These are phyloP conservation scores for Riptortus pedestris DNA, from an alignment of 1,140 invertebrate genomes.

Conservation along the genomic window DNA sequence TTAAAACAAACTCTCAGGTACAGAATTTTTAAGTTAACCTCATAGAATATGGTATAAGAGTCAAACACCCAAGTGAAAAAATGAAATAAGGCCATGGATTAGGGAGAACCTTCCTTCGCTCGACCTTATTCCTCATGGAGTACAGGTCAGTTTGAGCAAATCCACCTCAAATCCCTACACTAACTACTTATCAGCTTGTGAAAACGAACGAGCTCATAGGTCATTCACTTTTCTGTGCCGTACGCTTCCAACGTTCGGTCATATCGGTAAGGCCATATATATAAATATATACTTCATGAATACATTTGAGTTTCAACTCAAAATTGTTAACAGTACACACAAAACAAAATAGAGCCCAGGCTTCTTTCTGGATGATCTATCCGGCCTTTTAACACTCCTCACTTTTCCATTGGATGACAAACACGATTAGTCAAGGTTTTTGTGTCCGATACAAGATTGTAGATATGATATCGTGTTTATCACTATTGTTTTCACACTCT, in stretches of 20 bases:
- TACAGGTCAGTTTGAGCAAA: too few relatives aligned
- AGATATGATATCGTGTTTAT: neutral
- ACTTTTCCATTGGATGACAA: neutral
- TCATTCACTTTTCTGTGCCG: neutral
- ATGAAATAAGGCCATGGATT: too few relatives aligned
- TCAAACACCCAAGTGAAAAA: too few relatives aligned
- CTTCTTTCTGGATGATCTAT: neutral
- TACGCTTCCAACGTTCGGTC: neutral
- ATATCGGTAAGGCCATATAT: neutral
- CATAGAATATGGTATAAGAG: too few relatives aligned
- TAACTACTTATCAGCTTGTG: too few relatives aligned
- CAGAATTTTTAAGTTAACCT: too few relatives aligned
- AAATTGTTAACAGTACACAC: neutral
- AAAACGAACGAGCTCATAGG: too few relatives aligned
- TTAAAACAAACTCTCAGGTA: too few relatives aligned
- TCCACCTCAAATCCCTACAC: too few relatives aligned
- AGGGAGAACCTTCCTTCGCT: too few relatives aligned
- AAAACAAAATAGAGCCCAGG: neutral
- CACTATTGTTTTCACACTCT: neutral
- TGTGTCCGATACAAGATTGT: neutral
- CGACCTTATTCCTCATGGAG: too few relatives aligned
- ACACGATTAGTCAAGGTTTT: neutral
- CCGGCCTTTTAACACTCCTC: neutral
- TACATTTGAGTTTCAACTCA: neutral
- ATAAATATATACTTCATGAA: neutral